Conservation (phyloP, 1,140 invertebrate species). For the Carcinoscorpius rotundicauda region DNA sequence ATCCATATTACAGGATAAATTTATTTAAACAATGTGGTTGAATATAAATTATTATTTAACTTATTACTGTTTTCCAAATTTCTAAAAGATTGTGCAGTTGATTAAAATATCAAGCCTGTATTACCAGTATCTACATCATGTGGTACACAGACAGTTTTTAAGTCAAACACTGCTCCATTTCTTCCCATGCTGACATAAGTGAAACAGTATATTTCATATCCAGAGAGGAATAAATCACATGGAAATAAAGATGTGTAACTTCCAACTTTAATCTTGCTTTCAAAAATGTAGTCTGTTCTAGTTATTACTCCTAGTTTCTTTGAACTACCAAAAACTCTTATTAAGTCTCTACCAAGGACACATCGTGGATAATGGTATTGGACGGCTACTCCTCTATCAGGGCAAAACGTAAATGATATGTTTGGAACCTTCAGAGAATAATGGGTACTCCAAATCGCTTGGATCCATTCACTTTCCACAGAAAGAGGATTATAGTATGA, state of each 20-base stretch:
- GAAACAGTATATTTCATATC: conserved; percentile 22
- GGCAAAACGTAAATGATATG: conserved; percentile 12
- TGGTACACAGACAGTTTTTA: conserved; percentile 17
- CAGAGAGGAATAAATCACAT: conserved; percentile 22
- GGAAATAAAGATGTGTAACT: conserved; percentile 18
- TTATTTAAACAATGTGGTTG: too few relatives aligned
- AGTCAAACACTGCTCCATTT: conserved; percentile 21
- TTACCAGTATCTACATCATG: conserved; percentile 15
- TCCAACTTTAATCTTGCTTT: conserved; percentile 17
- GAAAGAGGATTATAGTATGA: too few relatives aligned
- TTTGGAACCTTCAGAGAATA: conserved; percentile 20
- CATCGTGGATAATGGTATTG: conserved; percentile 23
- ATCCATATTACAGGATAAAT: too few relatives aligned
- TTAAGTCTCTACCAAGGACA: conserved; percentile 19
- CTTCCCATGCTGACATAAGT: conserved; percentile 22
- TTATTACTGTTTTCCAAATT: too few relatives aligned
- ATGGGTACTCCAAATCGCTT: conserved; percentile 14
- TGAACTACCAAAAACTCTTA: conserved; percentile 19
- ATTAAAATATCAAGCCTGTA: neutral
- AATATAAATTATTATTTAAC: too few relatives aligned
- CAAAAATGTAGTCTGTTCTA: conserved; percentile 19
- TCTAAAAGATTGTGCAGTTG: too few relatives aligned
- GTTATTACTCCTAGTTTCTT: conserved; percentile 9
- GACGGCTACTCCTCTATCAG: conserved; percentile 17
- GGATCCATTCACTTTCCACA: too few relatives aligned